Evolutionary conservation across 2,797 vertebrate species (phyloP), one percentile per base, ranked within the genome.

Genomic region (Arctocebus calabarensis): DNA sequence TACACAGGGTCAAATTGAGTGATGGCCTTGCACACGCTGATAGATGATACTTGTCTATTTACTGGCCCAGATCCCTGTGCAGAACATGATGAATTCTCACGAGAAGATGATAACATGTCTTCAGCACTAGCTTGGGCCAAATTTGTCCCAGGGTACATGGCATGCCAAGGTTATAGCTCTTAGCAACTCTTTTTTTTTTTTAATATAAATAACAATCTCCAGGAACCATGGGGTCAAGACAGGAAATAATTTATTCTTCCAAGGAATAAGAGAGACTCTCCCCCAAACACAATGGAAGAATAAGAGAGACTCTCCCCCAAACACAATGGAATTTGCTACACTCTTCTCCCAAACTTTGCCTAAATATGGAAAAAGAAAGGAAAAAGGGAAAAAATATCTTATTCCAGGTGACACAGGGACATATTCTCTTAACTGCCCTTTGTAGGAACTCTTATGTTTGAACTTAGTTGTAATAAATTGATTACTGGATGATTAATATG

Each of bases 11-110:
- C 94, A 74, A 88, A 66, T 2, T 96, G 90, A 96, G 88, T 70
- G 82, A 94, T 95, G 88, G 82, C 55, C 34, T 57, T 85, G 48
- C 43, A 73, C 7, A 89, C 4, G 64, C 92, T 97, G 96, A 96
- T 85, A 90, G 82, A 96, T 96, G 92, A 93, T 32, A 19, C 43
- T 92, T 93, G 70, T 96, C 90, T 94, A 3, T 70, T 95, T 88
- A 59, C 68, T 96, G 84, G 90, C 82, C 92, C 48, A 48, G 68
- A 96, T 97, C 90, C 81, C 95, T 90, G 48, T 74, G n/a, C 14
- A 45, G 73, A 94, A 20, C 32, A 45, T 85, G 71, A 94, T 83
- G 48, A 93, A 94, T 88, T 88, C 94, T 83, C 78, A 64, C 61
- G 82, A 74, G 95, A 84, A 77, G 37, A 27, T 3, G n/a, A 66